Evolutionary conservation across 2,113 vertebrate species (phyloP).

Genomic region (Catagonus wagneri): DNA sequence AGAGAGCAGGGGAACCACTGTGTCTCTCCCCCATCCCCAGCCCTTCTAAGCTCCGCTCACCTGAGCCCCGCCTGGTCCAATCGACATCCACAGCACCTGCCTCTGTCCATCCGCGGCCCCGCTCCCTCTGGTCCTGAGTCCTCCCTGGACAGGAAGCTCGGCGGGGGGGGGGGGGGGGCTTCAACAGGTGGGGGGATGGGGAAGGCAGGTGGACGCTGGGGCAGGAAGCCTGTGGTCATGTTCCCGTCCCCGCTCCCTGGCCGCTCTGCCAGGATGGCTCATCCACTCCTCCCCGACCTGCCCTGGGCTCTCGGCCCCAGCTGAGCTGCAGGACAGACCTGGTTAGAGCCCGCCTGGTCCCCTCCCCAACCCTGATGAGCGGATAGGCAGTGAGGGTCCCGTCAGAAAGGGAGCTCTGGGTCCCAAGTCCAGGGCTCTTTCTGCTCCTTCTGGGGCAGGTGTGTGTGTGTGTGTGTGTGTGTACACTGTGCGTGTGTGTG

Average conservation of each 20-base stretch:
- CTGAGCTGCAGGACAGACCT: not conserved
- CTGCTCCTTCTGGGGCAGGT: not conserved
- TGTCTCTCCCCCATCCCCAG: not conserved
- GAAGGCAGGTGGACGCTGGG: not conserved
- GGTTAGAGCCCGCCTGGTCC: too few relatives aligned
- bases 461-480: too few relatives aligned
- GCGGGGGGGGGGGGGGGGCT: not conserved
- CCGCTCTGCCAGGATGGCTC: not conserved
- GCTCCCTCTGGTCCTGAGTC: not conserved
- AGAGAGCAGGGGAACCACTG: not conserved
- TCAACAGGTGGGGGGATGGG: not conserved
- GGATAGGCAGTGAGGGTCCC: not conserved
- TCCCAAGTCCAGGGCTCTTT: not conserved
- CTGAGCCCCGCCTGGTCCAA: not conserved
- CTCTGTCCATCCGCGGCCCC: not conserved
- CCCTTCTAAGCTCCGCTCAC: fast-evolving
- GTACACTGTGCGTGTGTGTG: too few relatives aligned
- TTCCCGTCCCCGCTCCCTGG: not conserved
- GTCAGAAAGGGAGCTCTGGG: not conserved
- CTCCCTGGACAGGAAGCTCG: not conserved
- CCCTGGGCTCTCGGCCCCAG: not conserved
- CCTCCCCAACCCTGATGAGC: not conserved
- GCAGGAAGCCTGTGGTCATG: not conserved
- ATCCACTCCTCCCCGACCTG: not conserved
- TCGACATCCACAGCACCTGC: not conserved